Conservation (phyloP, 2,797 vertebrate genomes). For the Rhinella marina region DNA sequence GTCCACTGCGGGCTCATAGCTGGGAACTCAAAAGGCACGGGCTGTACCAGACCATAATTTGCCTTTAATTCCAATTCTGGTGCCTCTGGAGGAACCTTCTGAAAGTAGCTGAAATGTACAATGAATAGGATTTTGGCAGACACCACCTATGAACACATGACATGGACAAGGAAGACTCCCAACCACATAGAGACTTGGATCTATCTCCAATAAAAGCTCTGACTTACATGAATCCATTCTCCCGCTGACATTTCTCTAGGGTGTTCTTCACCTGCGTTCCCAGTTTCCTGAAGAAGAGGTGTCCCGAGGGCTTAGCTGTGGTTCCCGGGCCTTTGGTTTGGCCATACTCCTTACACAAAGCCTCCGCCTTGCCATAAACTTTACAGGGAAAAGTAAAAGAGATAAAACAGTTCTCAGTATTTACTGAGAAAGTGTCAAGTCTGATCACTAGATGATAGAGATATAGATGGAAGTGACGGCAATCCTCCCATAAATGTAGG, state of each 20-base stretch:
- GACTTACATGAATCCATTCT: conserved; percentile 98
- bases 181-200: neutral
- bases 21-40: conserved; percentile 87
- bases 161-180: neutral
- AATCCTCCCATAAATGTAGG: neutral
- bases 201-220: neutral
- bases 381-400: conserved; percentile 34
- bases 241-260: conserved; percentile 94
- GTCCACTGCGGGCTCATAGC: conserved; percentile 83
- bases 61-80: conserved; percentile 95
- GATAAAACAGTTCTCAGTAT: neutral
- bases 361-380: conserved; percentile 91
- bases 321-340: conserved; percentile 94
- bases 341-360: conserved; percentile 94
- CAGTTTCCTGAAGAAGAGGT: conserved; percentile 94
- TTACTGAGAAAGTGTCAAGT: no score
- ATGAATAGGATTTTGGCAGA: neutral
- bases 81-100: conserved; percentile 91
- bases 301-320: conserved; percentile 93
- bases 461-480: no score
- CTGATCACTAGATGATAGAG: no score
- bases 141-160: neutral
- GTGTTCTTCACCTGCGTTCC: conserved; percentile 89
- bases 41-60: conserved; percentile 93
- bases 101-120: conserved; percentile 86